These are phyloP conservation scores for Acomys russatus DNA, from an alignment of 2,797 vertebrate genomes.

Conservation along the genomic window DNA sequence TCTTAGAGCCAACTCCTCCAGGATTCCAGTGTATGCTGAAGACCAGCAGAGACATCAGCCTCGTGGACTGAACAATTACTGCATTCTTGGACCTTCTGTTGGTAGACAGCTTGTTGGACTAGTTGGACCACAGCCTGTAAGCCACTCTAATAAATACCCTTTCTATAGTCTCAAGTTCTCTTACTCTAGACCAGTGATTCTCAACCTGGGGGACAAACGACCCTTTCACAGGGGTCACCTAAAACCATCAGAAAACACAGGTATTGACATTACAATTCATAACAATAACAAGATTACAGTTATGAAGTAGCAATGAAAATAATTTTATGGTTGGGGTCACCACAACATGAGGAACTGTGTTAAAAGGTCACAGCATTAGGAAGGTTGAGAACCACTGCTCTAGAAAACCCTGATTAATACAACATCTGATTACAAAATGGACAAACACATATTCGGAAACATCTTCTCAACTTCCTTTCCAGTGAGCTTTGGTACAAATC, in stretches of 20 bases:
- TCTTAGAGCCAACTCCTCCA: neutral
- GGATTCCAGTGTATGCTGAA: neutral
- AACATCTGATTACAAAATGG: conserved; percentile 12
- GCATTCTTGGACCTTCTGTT: neutral
- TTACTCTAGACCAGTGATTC: neutral
- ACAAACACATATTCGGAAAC: neutral
- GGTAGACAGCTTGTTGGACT: neutral
- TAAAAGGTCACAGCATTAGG: neutral
- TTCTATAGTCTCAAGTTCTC: neutral
- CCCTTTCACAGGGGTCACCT: neutral
- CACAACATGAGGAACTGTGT: neutral
- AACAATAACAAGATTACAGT: neutral
- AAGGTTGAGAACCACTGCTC: neutral
- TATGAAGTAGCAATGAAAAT: neutral
- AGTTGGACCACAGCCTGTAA: neutral
- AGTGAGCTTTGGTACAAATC: neutral
- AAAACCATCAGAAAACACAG: neutral
- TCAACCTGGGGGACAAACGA: neutral
- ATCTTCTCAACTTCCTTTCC: conserved; percentile 49
- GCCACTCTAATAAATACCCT: neutral
- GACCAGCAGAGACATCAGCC: neutral
- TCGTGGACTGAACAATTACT: neutral
- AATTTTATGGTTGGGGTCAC: neutral
- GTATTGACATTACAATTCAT: neutral
- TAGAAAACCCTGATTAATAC: neutral